Base-by-base conservation (phyloP, 2,888 invertebrate species). In the Rhingia campestris region DNA sequence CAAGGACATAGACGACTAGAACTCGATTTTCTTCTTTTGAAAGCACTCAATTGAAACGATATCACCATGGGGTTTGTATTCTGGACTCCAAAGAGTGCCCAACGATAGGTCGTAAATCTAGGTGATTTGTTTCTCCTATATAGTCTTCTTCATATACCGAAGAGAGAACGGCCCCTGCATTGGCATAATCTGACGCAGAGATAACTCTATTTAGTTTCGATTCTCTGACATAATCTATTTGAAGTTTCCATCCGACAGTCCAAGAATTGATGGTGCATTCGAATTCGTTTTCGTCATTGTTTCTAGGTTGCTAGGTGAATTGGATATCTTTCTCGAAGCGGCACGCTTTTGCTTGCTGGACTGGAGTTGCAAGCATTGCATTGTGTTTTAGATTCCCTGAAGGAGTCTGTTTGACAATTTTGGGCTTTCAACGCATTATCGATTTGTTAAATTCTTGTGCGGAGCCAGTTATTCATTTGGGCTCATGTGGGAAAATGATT, bases 51-150 rank as follows among this genome's bases (percentile, higher is more conserved):
- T 64, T 58, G 61, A 63, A 70, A 56, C 49, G 12, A 56, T 70
- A 10, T 49, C 37, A 59, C 4, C 39, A 10, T 63, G 47, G 61
- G 39, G 35, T 77, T 56, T 69, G 54, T 39, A 64, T 43, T 14
- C 32, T 69, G 54, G 39, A 64, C 51, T 14, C 32, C 14, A 2
- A 0, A 53, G 12, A 49, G 12, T 41, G 51, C 58, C 56, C 32
- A 53, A 59, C 51, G 70, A 51, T 76, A 45, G 67, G 51, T 66
- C 73, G 63, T 80, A 84, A 84, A 84, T 84, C 59, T 69, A 64
- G 64, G 58, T 84, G 82, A 84, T 84, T 84, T 84, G 82, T 82
- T 39, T 43, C 79, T 79, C 79, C 67, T 67, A 73, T 79, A 69
- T 74, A 79, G 79, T 74, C 79, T 70, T 47, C 69, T 67, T 45